A percentile compares a stretch with the other conserved stretches of the same genome.
These are phyloP conservation scores for Eptatretus burgeri DNA, from an alignment of 2,113 vertebrate genomes.

Conservation along the genomic window DNA sequence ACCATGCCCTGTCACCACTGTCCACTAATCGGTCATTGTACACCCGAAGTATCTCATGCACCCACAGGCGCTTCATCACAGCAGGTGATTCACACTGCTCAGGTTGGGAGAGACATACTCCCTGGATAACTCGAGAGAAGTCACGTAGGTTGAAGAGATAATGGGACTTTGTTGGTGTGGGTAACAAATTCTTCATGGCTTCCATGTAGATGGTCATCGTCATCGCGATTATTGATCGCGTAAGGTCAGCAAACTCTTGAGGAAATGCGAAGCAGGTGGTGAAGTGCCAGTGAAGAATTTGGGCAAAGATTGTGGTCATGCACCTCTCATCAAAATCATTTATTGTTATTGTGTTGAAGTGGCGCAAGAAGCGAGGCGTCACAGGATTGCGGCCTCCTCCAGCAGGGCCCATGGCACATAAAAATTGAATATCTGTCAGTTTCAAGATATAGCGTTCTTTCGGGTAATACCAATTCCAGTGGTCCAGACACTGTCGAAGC, in stretches of 20 bases:
- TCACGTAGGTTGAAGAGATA: slow-evolving; percentile 63
- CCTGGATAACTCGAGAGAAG: slow-evolving; percentile 58
- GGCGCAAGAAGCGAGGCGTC: slow-evolving; percentile 43
- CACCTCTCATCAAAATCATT: slow-evolving; percentile 55
- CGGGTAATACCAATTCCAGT: slow-evolving; percentile 65
- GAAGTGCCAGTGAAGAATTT: slow-evolving; percentile 50
- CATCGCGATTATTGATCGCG: slow-evolving; percentile 26
- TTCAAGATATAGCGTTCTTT: slow-evolving; percentile 47
- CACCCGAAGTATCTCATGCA: slow-evolving; percentile 60
- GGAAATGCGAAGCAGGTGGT: slow-evolving; percentile 32
- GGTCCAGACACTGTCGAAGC: slow-evolving; percentile 57
- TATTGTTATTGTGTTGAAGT: slow-evolving; percentile 54
- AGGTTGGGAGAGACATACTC: slow-evolving; percentile 45
- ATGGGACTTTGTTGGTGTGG: slow-evolving; percentile 54
- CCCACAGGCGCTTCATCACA: slow-evolving; percentile 49
- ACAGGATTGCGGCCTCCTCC: slow-evolving; percentile 54
- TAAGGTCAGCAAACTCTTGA: slow-evolving; percentile 24
- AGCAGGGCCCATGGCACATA: slow-evolving; percentile 59
- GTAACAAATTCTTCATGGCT: slow-evolving; percentile 45
- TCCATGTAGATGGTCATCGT: slow-evolving; percentile 43
- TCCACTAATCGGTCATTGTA: slow-evolving; percentile 62
- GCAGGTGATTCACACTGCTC: slow-evolving; percentile 26
- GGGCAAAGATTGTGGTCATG: slow-evolving; percentile 57
- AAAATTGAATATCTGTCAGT: slow-evolving; percentile 40
- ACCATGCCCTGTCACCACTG: slow-evolving; percentile 31